Conservation (phyloP, 2,797 vertebrate genomes). For the Catharus ustulatus region DNA sequence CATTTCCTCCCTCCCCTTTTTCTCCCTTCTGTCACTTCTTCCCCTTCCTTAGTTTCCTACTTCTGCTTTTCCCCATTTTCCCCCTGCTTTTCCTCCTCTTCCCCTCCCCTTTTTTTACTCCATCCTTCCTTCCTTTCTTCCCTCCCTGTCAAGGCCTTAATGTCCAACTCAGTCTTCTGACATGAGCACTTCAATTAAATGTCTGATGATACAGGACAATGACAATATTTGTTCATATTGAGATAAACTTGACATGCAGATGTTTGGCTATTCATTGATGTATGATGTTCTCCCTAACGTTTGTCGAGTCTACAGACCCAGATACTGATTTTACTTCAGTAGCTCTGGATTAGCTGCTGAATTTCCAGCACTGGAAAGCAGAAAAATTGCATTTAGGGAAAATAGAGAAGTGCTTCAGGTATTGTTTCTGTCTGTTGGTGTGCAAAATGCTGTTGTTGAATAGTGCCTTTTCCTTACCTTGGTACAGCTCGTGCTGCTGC, state of each 20-base stretch:
- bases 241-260: neutral
- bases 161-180: neutral
- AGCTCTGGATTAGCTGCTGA: neutral
- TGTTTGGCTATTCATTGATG: neutral
- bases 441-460: accelerated
- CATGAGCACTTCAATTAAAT: neutral
- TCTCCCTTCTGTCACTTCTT: neutral
- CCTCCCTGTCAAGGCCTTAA: neutral
- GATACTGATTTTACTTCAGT: neutral
- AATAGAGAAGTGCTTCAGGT: neutral
- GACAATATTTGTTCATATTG: neutral
- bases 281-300: neutral
- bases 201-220: neutral
- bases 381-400: neutral
- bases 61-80: neutral
- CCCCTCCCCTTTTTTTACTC: neutral
- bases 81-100: neutral
- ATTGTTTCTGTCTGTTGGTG: neutral
- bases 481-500: neutral
- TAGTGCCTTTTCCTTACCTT: neutral
- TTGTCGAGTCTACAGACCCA: neutral
- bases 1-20: neutral
- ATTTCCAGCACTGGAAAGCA: neutral
- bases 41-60: neutral
- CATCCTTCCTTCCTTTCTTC: neutral